Base-by-base conservation (phyloP, 2,797 vertebrate species). In the Pseudopleuronectes americanus region DNA sequence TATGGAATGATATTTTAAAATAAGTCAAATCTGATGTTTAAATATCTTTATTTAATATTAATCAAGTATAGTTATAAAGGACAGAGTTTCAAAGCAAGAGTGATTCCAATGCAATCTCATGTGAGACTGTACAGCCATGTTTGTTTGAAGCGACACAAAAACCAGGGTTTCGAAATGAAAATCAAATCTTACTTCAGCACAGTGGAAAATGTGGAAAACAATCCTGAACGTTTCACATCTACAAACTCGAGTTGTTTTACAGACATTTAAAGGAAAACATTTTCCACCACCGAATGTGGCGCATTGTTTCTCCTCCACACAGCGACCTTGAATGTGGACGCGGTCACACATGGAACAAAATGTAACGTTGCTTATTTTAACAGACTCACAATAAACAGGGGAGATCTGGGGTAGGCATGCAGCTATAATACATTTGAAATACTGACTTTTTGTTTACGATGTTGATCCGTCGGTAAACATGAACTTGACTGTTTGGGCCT, bases 401-500 rank as follows among this genome's bases (percentile, higher is more conserved):
- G 59, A 61, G 69, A 73, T 16, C 58, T 26, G 28, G 28, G 28
- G 28, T 1, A 41, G 60, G 45, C 88, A 91, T 90, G 88, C 86
- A 82, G 48, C 57, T 36, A 71, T 59, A 49, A 74, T 69, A 52
- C 66, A 65, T 65, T 65, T n/a, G 33, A 16, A 74, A 59, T 31
- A 57, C 16, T 19, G 28, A 45, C 43, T 64, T 48, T 68, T 66
- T 28, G 4, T 57, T 19, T 16, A 52, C 33, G 24, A 71, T 31
- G 28, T 82, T 71, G 6, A 55, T 65, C n/a, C 61, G 28, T 71
- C 55, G 56, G 67, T 82, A 87, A 85, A 85, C 83, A 73, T 87
- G 86, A 92, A 88, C 87, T 88, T 91, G 86, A 84, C 78, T 78
- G 73, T 63, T 72, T 75, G 55, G 71, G 38, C 65, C 75, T 21